These are phyloP conservation scores for Sternotherus odoratus DNA, from an alignment of 2,797 vertebrate species.

Conservation along the genomic window DNA sequence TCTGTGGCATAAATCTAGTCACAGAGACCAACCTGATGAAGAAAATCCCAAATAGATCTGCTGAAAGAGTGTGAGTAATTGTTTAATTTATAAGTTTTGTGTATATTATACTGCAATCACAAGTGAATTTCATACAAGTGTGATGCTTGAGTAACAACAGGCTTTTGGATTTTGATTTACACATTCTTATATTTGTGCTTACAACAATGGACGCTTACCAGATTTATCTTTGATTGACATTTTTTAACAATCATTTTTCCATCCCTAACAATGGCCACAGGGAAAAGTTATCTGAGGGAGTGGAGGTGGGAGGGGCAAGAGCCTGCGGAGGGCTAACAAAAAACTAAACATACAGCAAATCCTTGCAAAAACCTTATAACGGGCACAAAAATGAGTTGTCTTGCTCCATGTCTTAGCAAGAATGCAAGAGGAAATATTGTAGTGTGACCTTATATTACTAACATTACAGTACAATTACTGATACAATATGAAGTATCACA, in stretches of 20 bases:
- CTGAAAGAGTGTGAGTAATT: background rate
- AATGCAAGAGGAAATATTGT: background rate
- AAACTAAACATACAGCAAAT: background rate
- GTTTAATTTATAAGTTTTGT: background rate
- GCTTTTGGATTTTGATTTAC: background rate
- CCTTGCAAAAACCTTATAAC: background rate
- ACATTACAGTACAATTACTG: background rate
- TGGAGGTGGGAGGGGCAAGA: too few relatives aligned
- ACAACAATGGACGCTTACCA: background rate
- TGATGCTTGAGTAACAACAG: background rate
- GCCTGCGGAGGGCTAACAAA: background rate
- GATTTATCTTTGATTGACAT: background rate
- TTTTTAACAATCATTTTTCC: background rate
- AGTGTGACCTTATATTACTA: background rate
- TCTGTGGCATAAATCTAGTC: background rate
- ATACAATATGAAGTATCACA: background rate
- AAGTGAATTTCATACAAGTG: background rate
- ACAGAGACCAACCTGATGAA: too few relatives aligned
- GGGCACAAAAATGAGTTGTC: background rate
- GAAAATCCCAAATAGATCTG: too few relatives aligned
- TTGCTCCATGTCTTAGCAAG: background rate
- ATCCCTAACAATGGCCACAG: background rate
- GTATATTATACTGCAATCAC: background rate
- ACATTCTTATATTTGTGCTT: background rate
- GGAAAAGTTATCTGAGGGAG: background rate